These are phyloP conservation scores for Riparia riparia DNA, from an alignment of 2,113 vertebrate genomes.

Conservation along the genomic window DNA sequence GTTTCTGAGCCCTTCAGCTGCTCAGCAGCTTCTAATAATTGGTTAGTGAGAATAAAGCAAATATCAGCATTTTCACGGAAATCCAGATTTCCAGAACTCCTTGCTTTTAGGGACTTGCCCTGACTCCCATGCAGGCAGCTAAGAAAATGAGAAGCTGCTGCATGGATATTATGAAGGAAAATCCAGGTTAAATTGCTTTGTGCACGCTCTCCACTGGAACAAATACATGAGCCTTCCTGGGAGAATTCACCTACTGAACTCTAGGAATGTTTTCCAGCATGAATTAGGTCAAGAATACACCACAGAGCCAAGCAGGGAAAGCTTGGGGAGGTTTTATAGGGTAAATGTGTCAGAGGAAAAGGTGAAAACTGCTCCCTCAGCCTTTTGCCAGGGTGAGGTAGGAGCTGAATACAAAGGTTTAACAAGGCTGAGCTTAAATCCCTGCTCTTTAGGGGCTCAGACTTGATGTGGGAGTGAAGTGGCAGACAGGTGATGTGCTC, in stretches of 20 bases:
- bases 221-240: not conserved
- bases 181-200: not conserved
- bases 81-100: not conserved
- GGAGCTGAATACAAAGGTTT: not conserved
- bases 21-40: not conserved
- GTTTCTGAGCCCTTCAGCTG: not conserved
- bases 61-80: not conserved
- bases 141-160: not conserved
- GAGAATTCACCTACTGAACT: not conserved
- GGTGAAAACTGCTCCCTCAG: not conserved
- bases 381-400: not conserved
- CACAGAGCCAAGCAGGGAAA: not conserved
- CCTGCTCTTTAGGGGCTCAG: not conserved
- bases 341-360: not conserved
- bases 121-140: not conserved
- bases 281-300: not conserved
- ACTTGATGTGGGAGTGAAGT: not conserved
- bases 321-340: not conserved
- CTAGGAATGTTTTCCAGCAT: not conserved
- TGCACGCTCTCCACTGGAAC: rapidly evolving
- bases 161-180: not conserved
- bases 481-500: not conserved
- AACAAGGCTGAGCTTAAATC: not conserved
- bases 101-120: not conserved
- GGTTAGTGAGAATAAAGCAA: not conserved